These are phyloP conservation scores for Coelopa frigida DNA, from an alignment of 1,140 invertebrate species.

Conservation along the genomic window DNA sequence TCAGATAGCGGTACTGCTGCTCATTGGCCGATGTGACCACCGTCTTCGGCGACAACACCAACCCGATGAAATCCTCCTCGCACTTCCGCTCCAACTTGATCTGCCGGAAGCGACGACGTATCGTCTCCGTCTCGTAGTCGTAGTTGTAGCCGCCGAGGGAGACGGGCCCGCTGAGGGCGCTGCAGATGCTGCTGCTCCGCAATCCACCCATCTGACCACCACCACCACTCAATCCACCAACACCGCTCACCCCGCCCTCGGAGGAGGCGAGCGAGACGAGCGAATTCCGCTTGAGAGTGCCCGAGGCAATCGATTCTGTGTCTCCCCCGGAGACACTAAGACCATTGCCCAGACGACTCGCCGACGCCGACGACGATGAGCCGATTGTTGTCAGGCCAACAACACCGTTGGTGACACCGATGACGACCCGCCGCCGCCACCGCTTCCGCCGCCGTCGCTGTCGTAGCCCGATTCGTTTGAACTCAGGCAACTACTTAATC, in stretches of 20 bases:
- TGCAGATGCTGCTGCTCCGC: slow-evolving; percentile 32
- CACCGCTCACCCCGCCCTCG: slow-evolving; percentile 28
- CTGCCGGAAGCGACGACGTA: slow-evolving; percentile 48
- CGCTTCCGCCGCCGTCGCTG: slow-evolving; percentile 61
- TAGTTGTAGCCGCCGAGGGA: slow-evolving; percentile 39
- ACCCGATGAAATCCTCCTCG: slow-evolving; percentile 59
- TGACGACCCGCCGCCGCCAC: slow-evolving; percentile 24
- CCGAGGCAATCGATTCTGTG: slow-evolving; percentile 44
- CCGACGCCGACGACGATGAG: not conserved
- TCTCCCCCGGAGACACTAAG: slow-evolving; percentile 43
- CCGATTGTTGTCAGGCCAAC: not conserved
- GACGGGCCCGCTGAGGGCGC: slow-evolving; percentile 26
- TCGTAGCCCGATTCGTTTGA: slow-evolving; percentile 79
- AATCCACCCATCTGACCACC: not conserved
- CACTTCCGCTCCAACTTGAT: slow-evolving; percentile 53
- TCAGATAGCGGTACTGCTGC: slow-evolving; percentile 66
- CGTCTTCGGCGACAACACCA: slow-evolving; percentile 61
- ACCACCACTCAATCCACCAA: slow-evolving; percentile 11
- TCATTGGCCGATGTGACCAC: slow-evolving; percentile 47
- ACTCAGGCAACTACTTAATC: slow-evolving; percentile 62
- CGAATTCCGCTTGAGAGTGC: slow-evolving; percentile 40
- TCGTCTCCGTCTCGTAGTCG: slow-evolving; percentile 40
- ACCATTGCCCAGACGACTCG: slow-evolving; percentile 43
- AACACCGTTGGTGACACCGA: not conserved
- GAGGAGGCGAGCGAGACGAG: slow-evolving; percentile 39